These are phyloP conservation scores for Archilochus colubris DNA, from an alignment of 2,113 vertebrate genomes.

Conservation along the genomic window DNA sequence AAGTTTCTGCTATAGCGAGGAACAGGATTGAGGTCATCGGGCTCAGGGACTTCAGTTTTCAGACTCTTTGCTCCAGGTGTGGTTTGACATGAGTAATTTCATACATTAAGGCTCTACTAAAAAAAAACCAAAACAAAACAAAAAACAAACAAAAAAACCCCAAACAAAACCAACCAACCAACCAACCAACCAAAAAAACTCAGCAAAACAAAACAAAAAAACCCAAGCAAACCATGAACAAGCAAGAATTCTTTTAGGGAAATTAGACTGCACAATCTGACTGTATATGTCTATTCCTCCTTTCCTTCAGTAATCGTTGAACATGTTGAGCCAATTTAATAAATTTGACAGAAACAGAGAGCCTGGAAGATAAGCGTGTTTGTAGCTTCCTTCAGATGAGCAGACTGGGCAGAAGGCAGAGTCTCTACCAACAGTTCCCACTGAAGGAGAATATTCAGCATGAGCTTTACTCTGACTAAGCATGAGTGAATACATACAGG, in stretches of 20 bases:
- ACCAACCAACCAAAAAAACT: neutral
- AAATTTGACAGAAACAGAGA: neutral
- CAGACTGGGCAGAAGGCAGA: neutral
- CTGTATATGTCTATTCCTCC: neutral
- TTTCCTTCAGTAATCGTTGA: neutral
- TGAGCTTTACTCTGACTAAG: neutral
- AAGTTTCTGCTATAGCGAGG: neutral
- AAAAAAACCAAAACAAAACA: neutral
- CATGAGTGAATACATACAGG: neutral
- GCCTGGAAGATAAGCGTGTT: neutral
- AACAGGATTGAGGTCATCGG: neutral
- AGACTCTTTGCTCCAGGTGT: neutral
- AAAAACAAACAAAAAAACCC: neutral
- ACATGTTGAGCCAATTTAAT: neutral
- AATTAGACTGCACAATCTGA: neutral
- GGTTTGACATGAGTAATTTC: neutral
- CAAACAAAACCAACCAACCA: neutral
- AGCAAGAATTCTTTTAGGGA: neutral
- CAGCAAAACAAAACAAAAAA: too few species aligned
- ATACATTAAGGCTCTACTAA: neutral
- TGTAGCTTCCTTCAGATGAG: neutral
- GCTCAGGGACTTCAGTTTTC: neutral
- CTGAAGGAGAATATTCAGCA: neutral
- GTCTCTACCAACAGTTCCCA: neutral
- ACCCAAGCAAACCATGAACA: neutral